Evolutionary conservation across 2,113 vertebrate genomes (phyloP).

Genomic region (Gymnorhina tibicen): DNA sequence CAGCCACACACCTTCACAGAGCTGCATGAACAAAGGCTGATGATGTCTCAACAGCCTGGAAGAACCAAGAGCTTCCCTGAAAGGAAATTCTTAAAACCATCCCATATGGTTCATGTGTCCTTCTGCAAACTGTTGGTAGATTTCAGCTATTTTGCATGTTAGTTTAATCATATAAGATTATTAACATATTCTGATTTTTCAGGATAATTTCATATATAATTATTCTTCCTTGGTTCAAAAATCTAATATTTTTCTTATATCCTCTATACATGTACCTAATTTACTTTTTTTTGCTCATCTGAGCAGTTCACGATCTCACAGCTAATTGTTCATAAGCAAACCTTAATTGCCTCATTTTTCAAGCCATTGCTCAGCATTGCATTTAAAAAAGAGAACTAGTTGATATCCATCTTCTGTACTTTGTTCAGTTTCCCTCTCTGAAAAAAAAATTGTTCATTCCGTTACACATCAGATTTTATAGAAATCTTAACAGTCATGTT

Average conservation of each 20-base stretch:
- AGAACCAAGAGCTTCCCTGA: background rate
- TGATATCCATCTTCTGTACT: background rate
- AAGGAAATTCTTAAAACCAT: background rate
- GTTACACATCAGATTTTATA: background rate
- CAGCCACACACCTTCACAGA: background rate
- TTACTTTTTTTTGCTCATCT: background rate
- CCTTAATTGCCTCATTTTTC: constrained; percentile 25
- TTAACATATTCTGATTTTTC: background rate
- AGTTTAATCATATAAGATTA: background rate
- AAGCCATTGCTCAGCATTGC: background rate
- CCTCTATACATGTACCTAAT: background rate
- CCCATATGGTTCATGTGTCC: background rate
- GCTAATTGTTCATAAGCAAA: background rate
- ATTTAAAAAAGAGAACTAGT: background rate
- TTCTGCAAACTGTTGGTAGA: background rate
- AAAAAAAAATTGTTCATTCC: background rate
- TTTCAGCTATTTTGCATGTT: background rate
- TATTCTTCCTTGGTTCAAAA: background rate
- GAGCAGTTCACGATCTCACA: background rate
- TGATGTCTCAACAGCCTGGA: background rate
- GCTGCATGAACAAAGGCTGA: background rate
- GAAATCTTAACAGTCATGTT: background rate
- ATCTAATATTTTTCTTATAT: background rate
- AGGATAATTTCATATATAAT: background rate
- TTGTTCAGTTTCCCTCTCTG: background rate